A percentile compares a stretch with the other conserved stretches of the same genome.
These are phyloP conservation scores for Microcebus tavaratra DNA, from an alignment of 2,113 vertebrate genomes.

Conservation along the genomic window DNA sequence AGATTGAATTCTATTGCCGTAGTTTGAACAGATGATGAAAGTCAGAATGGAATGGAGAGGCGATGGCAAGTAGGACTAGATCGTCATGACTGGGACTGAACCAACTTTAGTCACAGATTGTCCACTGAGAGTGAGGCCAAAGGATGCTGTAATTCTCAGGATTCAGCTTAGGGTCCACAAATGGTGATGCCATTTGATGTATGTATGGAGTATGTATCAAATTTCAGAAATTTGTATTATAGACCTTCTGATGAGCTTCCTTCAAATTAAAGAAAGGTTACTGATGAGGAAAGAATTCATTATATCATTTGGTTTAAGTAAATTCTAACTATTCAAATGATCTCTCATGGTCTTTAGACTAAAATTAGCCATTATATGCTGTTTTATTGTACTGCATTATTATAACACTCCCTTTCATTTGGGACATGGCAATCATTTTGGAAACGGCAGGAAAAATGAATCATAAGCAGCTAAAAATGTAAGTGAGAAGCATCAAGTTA, in stretches of 20 bases:
- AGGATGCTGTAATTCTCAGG: background rate
- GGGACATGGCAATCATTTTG: constrained; percentile 22
- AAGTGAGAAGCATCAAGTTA: constrained; percentile 65
- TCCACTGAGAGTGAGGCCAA: background rate
- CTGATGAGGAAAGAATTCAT: background rate
- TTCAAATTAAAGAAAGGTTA: background rate
- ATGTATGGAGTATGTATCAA: background rate
- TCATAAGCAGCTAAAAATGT: constrained; percentile 63
- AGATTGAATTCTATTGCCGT: background rate
- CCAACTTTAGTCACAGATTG: background rate
- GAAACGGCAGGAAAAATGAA: constrained; percentile 46
- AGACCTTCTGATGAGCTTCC: background rate
- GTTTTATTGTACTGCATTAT: background rate
- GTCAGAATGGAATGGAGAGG: background rate
- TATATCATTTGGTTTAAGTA: background rate
- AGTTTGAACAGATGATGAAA: background rate
- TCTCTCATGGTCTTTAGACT: background rate
- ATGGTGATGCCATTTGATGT: background rate
- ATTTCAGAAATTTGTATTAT: background rate
- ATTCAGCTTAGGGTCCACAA: background rate
- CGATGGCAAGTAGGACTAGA: background rate
- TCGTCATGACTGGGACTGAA: background rate
- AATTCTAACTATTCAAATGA: background rate
- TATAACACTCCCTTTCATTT: constrained; percentile 16
- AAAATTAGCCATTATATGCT: background rate